Percentiles rank a stretch among this genome's conserved stretches.
phyloP scores from a whole-genome alignment of 2,888 invertebrate species.

The Nysson spinosus region DNA sequence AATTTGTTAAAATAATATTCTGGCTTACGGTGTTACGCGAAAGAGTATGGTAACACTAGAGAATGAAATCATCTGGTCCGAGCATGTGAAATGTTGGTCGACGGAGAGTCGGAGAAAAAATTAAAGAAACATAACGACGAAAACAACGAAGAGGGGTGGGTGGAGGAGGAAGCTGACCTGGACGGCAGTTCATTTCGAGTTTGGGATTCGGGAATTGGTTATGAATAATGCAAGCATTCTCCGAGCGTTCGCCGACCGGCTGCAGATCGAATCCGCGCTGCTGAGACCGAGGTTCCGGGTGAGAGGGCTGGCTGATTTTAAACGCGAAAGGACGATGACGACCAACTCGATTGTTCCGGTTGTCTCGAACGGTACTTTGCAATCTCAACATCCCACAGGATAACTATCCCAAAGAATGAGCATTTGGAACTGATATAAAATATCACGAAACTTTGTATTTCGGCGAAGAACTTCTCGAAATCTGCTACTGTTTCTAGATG shows the following conservation, averaged over 20 bases:
- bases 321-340: constrained; percentile 57
- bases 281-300: constrained; percentile 65
- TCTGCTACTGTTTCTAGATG: constrained; percentile 41
- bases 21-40: too few relatives aligned
- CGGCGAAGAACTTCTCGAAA: constrained; percentile 48
- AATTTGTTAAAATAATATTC: too few relatives aligned
- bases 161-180: constrained; percentile 55
- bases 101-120: constrained; percentile 21
- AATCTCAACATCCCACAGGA: constrained; percentile 39
- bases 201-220: constrained; percentile 75
- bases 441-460: constrained; percentile 40
- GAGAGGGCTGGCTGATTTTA: constrained; percentile 56
- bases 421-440: constrained; percentile 36
- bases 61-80: too few relatives aligned
- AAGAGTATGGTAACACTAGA: too few relatives aligned
- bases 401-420: constrained; percentile 53
- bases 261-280: constrained; percentile 66
- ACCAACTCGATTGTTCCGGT: constrained; percentile 49
- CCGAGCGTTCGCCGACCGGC: constrained; percentile 51
- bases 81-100: too few relatives aligned
- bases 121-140: constrained; percentile 45
- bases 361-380: constrained; percentile 44
- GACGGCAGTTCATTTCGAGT: constrained; percentile 68
- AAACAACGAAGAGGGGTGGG: constrained; percentile 15
- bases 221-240: constrained; percentile 73